These are phyloP conservation scores for Passer domesticus DNA, from an alignment of 2,113 vertebrate genomes.

Conservation along the genomic window DNA sequence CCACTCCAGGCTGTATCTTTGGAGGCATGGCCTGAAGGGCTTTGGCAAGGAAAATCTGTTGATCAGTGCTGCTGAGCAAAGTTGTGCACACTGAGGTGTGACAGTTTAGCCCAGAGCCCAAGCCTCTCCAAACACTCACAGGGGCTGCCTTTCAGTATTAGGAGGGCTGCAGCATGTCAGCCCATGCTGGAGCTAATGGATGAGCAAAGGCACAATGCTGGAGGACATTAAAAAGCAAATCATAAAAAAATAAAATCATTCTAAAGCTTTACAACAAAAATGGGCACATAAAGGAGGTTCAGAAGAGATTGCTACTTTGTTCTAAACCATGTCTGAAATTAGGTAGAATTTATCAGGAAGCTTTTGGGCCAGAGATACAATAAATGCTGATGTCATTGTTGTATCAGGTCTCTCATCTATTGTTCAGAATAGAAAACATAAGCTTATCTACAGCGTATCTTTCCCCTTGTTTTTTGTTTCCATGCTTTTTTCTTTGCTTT, in stretches of 20 bases:
- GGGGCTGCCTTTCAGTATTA: not conserved
- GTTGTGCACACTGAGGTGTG: not conserved
- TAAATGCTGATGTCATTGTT: not conserved
- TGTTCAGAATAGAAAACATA: not conserved
- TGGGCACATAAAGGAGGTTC: not conserved
- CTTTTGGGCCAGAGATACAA: not conserved
- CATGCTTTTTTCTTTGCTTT: not conserved
- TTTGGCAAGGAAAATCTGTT: not conserved
- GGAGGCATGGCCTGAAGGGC: not conserved
- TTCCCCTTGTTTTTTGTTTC: not conserved
- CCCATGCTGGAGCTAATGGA: not conserved
- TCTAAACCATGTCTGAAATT: not conserved
- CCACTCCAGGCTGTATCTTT: not conserved
- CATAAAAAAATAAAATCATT: not conserved
- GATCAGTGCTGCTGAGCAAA: not conserved
- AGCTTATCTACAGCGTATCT: not conserved
- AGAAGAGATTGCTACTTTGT: not conserved
- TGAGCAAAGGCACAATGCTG: not conserved
- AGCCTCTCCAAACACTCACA: not conserved
- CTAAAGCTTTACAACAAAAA: not conserved
- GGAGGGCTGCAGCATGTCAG: not conserved
- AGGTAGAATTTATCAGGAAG: not conserved
- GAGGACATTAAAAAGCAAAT: conserved; percentile 2
- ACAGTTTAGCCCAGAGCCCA: not conserved
- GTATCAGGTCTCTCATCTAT: not conserved